Evolutionary conservation across 2,888 invertebrate genomes (phyloP).

Genomic region (Drosophila neotestacea): DNA sequence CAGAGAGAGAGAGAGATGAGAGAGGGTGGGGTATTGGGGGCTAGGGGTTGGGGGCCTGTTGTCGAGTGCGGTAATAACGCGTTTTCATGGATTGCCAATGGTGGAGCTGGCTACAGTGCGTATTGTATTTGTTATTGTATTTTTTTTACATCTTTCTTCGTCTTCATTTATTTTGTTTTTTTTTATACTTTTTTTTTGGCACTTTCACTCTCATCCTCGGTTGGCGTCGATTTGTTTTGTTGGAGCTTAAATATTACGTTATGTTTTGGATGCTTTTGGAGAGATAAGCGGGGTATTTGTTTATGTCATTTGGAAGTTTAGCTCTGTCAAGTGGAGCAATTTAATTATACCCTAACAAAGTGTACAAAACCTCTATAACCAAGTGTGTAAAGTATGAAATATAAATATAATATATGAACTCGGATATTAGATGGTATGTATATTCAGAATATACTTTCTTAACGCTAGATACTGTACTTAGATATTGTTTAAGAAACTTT

Average conservation of each 20-base stretch:
- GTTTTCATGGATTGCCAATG: constrained; percentile 44
- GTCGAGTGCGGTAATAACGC: constrained; percentile 73
- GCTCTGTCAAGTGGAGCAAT: constrained; percentile 30
- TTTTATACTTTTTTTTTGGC: constrained; percentile 55
- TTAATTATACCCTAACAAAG: constrained; percentile 5
- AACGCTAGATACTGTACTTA: too few relatives aligned
- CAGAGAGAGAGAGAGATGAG: too few relatives aligned
- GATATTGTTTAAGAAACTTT: too few relatives aligned
- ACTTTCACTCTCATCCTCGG: constrained; percentile 74
- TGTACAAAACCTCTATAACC: background rate
- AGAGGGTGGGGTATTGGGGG: background rate
- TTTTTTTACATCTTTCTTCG: constrained; percentile 11
- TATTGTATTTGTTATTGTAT: constrained; percentile 64
- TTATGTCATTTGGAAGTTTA: constrained; percentile 52
- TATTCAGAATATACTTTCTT: too few relatives aligned
- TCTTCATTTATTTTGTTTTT: constrained; percentile 1
- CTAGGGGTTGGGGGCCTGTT: constrained; percentile 23
- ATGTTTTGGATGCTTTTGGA: constrained; percentile 44
- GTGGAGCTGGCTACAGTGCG: constrained; percentile 62
- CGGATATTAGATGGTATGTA: too few relatives aligned
- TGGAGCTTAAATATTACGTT: constrained; percentile 67
- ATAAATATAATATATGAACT: too few relatives aligned
- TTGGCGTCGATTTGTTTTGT: constrained; percentile 54
- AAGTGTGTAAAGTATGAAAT: background rate
- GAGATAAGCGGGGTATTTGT: constrained; percentile 65